A percentile compares a stretch with the other conserved stretches of the same genome.
phyloP scores from a whole-genome alignment of 2,888 invertebrate species.

The Choristoneura rosaceana region DNA sequence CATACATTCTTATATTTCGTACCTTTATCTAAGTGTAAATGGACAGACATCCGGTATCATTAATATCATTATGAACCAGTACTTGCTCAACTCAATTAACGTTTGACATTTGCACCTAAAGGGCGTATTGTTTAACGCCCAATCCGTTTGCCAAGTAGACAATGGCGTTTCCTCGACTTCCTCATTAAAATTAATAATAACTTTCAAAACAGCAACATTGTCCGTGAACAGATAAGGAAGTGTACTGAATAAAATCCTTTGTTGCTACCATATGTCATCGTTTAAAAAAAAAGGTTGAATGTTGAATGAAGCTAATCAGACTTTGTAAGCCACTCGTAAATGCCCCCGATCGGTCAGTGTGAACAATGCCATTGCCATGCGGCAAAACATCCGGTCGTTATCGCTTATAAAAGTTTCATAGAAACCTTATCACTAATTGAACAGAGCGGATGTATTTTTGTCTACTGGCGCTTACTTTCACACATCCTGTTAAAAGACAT shows the following conservation, averaged over 20 bases:
- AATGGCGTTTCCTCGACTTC: constrained; percentile 34
- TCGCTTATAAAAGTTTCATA: constrained; percentile 68
- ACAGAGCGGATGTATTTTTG: constrained; percentile 32
- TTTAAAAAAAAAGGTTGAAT: constrained; percentile 20
- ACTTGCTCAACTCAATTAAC: constrained; percentile 58
- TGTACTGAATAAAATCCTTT: constrained; percentile 20
- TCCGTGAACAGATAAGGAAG: constrained; percentile 4
- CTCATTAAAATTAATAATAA: constrained; percentile 34
- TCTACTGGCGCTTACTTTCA: constrained; percentile 34
- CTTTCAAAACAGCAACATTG: constrained; percentile 1
- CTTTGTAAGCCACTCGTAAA: constrained; percentile 32
- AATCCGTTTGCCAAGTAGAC: constrained; percentile 50
- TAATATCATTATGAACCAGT: constrained; percentile 53
- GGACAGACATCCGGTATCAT: constrained; percentile 55
- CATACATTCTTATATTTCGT: not conserved
- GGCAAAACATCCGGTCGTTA: constrained; percentile 79
- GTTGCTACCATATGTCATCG: constrained; percentile 1
- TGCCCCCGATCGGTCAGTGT: constrained; percentile 47
- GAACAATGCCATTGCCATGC: constrained; percentile 72
- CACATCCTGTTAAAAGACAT: constrained; percentile 7
- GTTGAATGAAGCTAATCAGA: constrained; percentile 40
- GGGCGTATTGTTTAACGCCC: constrained; percentile 55
- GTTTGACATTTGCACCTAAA: constrained; percentile 61
- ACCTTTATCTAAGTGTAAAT: constrained; percentile 16
- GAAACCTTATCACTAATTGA: constrained; percentile 51